Conservation (phyloP, 2,113 vertebrate genomes). For the Neotoma lepida region DNA sequence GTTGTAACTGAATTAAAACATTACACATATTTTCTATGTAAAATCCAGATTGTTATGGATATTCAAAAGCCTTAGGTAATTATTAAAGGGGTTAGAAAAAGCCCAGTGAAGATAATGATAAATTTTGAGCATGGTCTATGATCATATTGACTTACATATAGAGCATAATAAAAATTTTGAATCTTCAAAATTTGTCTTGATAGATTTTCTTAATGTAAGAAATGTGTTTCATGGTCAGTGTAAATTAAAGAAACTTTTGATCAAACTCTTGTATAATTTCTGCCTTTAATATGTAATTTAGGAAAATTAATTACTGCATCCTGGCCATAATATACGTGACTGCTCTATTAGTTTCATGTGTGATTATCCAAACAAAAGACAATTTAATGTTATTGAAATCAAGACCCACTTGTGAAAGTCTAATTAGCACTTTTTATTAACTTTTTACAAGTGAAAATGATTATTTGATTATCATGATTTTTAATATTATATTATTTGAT, state of each 20-base stretch:
- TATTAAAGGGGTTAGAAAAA: background rate
- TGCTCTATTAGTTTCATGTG: background rate
- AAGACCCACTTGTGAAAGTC: background rate
- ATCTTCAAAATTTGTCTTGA: background rate
- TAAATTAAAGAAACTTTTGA: background rate
- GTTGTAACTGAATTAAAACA: background rate
- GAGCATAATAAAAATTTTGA: background rate
- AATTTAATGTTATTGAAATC: background rate
- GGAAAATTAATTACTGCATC: conserved; percentile 24
- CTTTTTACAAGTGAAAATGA: background rate
- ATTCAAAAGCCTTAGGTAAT: background rate
- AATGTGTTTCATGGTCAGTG: background rate
- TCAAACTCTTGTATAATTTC: background rate
- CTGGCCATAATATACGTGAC: background rate
- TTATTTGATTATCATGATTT: background rate
- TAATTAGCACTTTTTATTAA: conserved; percentile 48
- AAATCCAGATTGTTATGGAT: background rate
- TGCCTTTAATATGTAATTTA: background rate
- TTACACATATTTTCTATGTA: background rate
- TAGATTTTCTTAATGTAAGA: background rate
- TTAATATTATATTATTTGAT: conserved; percentile 26
- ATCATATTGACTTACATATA: background rate
- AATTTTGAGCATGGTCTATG: background rate
- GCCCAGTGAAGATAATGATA: background rate
- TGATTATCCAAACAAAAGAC: conserved; percentile 36